Percentiles rank a stretch among this genome's conserved stretches.
These are phyloP conservation scores for Dysmachus trigonus DNA, from an alignment of 2,888 invertebrate genomes.

Conservation along the genomic window DNA sequence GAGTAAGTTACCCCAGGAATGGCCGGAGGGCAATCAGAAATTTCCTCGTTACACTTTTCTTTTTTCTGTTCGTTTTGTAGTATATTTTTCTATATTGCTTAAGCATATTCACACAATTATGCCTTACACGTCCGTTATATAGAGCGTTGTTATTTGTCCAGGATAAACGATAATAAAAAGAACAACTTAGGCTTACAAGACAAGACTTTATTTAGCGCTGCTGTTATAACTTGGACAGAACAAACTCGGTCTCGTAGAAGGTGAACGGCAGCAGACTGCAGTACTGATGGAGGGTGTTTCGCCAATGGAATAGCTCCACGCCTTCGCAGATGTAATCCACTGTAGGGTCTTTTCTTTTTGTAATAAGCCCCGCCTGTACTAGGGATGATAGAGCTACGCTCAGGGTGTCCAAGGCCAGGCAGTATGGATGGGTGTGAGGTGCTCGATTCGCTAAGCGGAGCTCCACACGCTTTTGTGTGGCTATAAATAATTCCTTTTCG, in stretches of 20 bases:
- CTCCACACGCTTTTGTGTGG: conserved; percentile 72
- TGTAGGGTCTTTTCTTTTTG: conserved; percentile 53
- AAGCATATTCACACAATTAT: conserved; percentile 9
- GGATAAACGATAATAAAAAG: neutral
- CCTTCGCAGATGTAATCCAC: conserved; percentile 19
- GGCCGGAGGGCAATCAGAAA: neutral
- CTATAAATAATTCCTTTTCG: conserved; percentile 68
- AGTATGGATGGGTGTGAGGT: conserved; percentile 73
- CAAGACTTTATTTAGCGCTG: neutral
- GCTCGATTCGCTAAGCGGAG: conserved; percentile 60
- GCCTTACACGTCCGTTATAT: conserved; percentile 6
- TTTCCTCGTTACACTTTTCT: neutral
- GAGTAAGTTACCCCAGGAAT: conserved; percentile 64
- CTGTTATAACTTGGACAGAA: conserved; percentile 60
- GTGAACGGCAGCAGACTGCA: conserved; percentile 61
- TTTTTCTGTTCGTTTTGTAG: no score
- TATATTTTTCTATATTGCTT: conserved; percentile 31
- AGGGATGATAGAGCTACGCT: conserved; percentile 70
- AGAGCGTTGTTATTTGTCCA: neutral
- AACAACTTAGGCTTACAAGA: neutral
- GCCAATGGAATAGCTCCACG: conserved; percentile 54
- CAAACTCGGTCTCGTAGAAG: conserved; percentile 57
- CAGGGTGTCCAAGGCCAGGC: conserved; percentile 75
- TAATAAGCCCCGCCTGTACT: conserved; percentile 59
- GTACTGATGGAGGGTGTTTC: conserved; percentile 57